Evolutionary conservation across 2,888 invertebrate species (phyloP).

Genomic region (Drosophila maculinotata): DNA sequence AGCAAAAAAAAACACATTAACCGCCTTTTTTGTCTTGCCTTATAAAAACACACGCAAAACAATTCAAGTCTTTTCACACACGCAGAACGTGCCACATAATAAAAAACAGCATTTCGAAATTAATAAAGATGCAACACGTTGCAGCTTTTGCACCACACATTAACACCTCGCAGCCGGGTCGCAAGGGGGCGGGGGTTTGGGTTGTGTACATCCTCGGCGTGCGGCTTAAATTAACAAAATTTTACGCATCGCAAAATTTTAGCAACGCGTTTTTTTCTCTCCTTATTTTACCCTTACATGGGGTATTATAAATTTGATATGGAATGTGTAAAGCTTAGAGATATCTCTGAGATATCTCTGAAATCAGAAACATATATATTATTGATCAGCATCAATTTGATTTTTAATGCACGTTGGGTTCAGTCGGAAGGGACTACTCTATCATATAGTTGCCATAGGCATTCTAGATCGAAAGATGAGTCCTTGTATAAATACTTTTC

Average conservation of each 20-base stretch:
- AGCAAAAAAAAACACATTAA: conserved; percentile 6
- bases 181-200: conserved; percentile 9
- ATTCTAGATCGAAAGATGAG: neutral
- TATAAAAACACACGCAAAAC: conserved; percentile 32
- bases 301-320: neutral
- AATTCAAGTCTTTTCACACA: conserved; percentile 11
- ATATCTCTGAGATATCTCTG: neutral
- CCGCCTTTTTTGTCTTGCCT: conserved; percentile 11
- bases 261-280: conserved; percentile 26
- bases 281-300: conserved; percentile 5
- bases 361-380: too few species aligned
- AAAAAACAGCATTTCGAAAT: conserved; percentile 33
- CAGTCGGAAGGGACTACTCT: too few species aligned
- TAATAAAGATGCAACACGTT: conserved; percentile 53
- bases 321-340: neutral
- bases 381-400: too few species aligned
- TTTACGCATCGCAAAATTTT: conserved; percentile 76
- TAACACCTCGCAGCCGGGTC: conserved; percentile 53
- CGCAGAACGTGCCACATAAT: conserved; percentile 31
- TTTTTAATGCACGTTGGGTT: too few species aligned
- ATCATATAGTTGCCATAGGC: too few species aligned
- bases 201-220: conserved; percentile 19
- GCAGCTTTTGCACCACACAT: conserved; percentile 56
- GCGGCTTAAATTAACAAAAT: conserved; percentile 74
- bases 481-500: neutral